A percentile compares a stretch with the other conserved stretches of the same genome.
Evolutionary conservation across 2,113 vertebrate species (phyloP).

Genomic region (Stigmatopora argus): DNA sequence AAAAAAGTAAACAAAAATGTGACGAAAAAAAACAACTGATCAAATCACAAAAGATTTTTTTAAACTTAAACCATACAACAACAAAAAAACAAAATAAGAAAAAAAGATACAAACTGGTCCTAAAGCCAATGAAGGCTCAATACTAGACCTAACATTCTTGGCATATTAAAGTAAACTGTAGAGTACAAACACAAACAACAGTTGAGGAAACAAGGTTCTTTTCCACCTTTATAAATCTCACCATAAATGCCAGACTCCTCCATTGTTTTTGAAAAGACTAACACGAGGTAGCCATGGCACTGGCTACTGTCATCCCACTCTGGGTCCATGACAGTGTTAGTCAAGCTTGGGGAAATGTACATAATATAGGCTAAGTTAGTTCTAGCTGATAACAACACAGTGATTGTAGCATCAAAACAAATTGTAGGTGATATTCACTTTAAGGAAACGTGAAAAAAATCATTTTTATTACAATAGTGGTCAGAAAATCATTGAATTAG

Average conservation of each 20-base stretch:
- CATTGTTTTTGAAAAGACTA: constrained; percentile 58
- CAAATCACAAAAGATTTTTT: neutral
- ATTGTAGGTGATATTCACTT: constrained; percentile 3
- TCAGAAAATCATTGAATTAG: neutral
- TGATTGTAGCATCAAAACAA: neutral
- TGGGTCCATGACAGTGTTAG: constrained; percentile 17
- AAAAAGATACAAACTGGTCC: too few relatives aligned
- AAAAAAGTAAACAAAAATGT: neutral
- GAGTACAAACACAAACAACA: constrained; percentile 7
- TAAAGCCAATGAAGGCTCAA: neutral
- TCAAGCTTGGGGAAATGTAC: constrained; percentile 35
- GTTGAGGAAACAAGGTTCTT: constrained; percentile 35
- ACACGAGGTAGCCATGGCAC: constrained; percentile 53
- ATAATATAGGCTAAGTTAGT: constrained; percentile 13
- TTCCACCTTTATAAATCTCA: constrained; percentile 52
- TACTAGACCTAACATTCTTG: neutral
- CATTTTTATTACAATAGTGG: neutral
- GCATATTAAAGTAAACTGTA: neutral
- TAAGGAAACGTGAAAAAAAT: neutral
- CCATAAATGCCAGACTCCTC: constrained; percentile 47
- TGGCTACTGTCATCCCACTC: constrained; percentile 15
- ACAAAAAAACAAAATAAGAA: neutral
- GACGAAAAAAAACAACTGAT: neutral
- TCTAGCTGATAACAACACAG: neutral
- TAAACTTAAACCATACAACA: neutral